Conservation (phyloP, 2,888 invertebrate genomes). For the Harpalus rubripes region DNA sequence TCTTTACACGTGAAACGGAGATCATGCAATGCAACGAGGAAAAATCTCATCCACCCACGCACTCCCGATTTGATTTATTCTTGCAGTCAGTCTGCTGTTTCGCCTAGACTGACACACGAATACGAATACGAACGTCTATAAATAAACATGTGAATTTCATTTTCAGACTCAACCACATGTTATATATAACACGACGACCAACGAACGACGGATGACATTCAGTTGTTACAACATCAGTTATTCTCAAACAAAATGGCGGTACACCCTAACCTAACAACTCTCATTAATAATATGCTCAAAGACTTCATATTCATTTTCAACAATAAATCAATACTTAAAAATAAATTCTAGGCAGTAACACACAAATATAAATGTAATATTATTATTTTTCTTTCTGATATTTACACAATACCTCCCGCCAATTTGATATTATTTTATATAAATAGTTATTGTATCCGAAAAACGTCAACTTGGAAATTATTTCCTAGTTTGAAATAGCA, state of each 20-base stretch:
- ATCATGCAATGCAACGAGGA: constrained; percentile 51
- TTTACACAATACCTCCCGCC: no score
- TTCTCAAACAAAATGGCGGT: constrained; percentile 2
- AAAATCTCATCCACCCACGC: constrained; percentile 44
- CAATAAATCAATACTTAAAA: not conserved
- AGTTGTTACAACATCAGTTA: constrained; percentile 6
- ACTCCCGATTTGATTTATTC: constrained; percentile 32
- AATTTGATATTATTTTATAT: no score
- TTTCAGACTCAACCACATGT: constrained; percentile 7
- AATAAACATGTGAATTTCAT: constrained; percentile 24
- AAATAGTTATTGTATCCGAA: no score
- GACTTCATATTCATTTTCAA: not conserved
- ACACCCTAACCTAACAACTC: constrained; percentile 1
- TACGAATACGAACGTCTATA: not conserved
- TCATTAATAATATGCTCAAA: not conserved
- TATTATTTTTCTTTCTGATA: no score
- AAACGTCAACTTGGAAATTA: no score
- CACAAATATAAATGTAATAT: not conserved
- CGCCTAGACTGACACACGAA: constrained; percentile 7
- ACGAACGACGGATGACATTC: not conserved
- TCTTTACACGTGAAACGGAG: constrained; percentile 67
- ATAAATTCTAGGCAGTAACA: not conserved
- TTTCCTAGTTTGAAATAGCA: no score
- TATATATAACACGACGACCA: not conserved
- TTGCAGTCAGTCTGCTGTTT: constrained; percentile 21